Conservation (phyloP, 92 coral and sea anemone genomes). For the Phenganax stokvisi region DNA sequence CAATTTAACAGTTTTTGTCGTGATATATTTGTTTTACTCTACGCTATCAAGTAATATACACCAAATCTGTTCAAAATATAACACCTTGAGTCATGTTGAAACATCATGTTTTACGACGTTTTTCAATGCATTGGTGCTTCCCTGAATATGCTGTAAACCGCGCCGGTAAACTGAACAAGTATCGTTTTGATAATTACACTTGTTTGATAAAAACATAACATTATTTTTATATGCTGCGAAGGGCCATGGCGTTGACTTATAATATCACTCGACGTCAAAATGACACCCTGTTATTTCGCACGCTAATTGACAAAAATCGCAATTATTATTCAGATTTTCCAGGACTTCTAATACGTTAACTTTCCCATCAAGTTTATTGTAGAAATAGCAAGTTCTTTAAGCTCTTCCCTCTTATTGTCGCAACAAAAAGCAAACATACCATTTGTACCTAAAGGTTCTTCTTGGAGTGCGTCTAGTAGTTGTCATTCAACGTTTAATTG, state of each 20-base stretch:
- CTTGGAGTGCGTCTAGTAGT: background rate
- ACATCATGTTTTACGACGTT: background rate
- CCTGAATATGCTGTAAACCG: conserved; percentile 1
- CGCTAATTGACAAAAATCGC: background rate
- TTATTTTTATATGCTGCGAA: background rate
- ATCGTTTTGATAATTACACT: conserved; percentile 17
- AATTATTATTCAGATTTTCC: background rate
- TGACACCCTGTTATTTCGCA: conserved; percentile 17
- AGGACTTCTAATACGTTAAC: background rate
- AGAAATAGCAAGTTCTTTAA: background rate
- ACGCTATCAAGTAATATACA: background rate
- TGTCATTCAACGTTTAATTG: conserved; percentile 7
- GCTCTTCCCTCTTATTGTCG: background rate
- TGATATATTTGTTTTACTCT: background rate
- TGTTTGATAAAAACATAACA: conserved; percentile 28
- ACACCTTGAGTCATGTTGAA: background rate
- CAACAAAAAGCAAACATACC: background rate
- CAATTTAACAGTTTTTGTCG: background rate
- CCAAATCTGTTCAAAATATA: background rate
- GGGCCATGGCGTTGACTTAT: background rate
- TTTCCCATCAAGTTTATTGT: background rate
- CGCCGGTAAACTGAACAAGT: background rate
- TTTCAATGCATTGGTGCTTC: conserved; percentile 8
- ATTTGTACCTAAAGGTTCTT: background rate
- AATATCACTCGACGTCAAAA: background rate